These are phyloP conservation scores for Invenusta paracnida DNA, from an alignment of 2,888 invertebrate species.

Conservation along the genomic window DNA sequence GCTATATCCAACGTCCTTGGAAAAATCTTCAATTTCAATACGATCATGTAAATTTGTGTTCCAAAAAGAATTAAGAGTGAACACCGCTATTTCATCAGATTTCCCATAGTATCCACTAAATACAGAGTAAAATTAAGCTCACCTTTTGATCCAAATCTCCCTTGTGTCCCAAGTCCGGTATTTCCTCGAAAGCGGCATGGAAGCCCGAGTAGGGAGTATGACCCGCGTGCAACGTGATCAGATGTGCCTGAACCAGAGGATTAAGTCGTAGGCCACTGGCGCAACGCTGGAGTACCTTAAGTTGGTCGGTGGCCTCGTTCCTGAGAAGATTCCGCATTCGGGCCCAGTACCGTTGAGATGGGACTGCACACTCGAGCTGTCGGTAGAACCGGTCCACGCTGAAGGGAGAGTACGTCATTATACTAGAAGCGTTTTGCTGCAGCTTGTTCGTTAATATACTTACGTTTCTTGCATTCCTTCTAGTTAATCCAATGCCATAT, in stretches of 20 bases:
- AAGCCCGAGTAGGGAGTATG: constrained; percentile 16
- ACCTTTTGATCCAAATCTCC: too few relatives aligned
- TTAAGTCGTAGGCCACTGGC: constrained; percentile 13
- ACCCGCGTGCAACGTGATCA: not conserved
- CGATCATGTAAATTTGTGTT: too few relatives aligned
- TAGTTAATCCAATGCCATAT: too few relatives aligned
- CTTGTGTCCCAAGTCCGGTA: not conserved
- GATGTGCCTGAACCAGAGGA: constrained; percentile 3
- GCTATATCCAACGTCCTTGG: too few relatives aligned
- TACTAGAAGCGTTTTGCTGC: too few relatives aligned
- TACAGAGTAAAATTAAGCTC: too few relatives aligned
- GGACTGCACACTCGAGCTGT: not conserved
- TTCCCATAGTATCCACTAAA: too few relatives aligned
- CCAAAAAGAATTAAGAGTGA: too few relatives aligned
- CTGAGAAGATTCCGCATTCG: not conserved
- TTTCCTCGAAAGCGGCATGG: not conserved
- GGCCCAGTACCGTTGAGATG: not conserved
- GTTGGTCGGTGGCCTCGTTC: not conserved
- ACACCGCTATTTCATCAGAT: too few relatives aligned
- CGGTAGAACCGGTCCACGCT: not conserved
- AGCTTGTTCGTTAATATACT: too few relatives aligned
- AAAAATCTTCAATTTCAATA: too few relatives aligned
- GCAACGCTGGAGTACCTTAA: constrained; percentile 9
- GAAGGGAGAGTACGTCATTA: not conserved
- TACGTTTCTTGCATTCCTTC: too few relatives aligned